Evolutionary conservation across 2,113 vertebrate species (phyloP).

Genomic region (Lasiurus cinereus): DNA sequence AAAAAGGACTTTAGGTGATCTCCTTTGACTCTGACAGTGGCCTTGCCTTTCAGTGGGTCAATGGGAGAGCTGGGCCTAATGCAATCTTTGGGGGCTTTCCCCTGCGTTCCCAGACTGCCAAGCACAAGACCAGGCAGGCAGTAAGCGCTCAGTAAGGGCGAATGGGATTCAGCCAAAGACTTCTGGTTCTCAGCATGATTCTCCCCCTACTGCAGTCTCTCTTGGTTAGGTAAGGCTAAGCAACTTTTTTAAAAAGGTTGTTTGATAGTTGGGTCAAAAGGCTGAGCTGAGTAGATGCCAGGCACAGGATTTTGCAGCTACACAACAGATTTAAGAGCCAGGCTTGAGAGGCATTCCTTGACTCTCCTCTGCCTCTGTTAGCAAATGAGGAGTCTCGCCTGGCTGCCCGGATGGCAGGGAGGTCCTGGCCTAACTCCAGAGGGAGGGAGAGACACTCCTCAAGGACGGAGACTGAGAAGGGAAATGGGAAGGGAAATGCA

Average conservation of each 20-base stretch:
- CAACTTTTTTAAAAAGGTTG: not conserved
- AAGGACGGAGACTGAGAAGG: not conserved
- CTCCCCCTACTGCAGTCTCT: not conserved
- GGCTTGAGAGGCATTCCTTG: not conserved
- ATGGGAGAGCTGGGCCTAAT: not conserved
- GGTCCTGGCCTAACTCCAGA: not conserved
- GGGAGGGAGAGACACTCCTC: not conserved
- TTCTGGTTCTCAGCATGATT: not conserved
- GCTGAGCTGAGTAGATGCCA: not conserved
- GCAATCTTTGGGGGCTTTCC: accelerated
- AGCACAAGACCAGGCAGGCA: not conserved
- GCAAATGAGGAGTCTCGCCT: not conserved
- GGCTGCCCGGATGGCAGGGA: not conserved
- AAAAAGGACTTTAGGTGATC: not conserved
- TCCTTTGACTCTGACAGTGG: not conserved
- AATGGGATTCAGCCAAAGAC: not conserved
- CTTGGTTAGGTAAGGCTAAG: not conserved
- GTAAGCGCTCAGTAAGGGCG: not conserved
- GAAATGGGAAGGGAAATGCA: not conserved
- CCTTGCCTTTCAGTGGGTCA: accelerated
- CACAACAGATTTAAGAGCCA: not conserved
- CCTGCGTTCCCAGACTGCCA: not conserved
- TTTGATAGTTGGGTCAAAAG: not conserved
- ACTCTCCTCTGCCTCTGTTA: not conserved
- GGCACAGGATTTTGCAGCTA: not conserved